Percentiles rank a stretch among this genome's conserved stretches.
phyloP scores from a whole-genome alignment of 2,888 invertebrate species.

The Yponomeuta cagnagella region DNA sequence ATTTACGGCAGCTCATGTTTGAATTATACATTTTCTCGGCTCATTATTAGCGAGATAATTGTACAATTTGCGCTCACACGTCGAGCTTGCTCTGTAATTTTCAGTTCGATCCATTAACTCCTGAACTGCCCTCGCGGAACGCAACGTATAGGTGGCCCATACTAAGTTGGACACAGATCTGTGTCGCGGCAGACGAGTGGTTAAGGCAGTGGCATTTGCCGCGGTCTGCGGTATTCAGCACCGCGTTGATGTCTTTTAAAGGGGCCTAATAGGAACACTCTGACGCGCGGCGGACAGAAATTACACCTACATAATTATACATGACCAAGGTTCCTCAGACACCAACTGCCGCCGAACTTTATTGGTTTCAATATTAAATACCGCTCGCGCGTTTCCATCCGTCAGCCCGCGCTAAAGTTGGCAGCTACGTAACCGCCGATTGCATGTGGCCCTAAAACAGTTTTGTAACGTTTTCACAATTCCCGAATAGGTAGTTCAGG shows the following conservation, averaged over 20 bases:
- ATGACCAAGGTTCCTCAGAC: neutral
- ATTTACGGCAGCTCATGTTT: conserved; percentile 57
- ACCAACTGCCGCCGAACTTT: neutral
- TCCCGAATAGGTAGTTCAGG: conserved; percentile 5
- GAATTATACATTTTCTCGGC: conserved; percentile 46
- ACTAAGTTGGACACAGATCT: too few species aligned
- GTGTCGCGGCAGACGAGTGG: too few species aligned
- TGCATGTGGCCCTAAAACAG: neutral
- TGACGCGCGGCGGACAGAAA: conserved; percentile 1
- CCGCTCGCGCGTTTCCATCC: neutral
- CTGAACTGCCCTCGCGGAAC: too few species aligned
- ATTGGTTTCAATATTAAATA: neutral
- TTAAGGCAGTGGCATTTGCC: neutral
- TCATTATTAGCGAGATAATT: conserved; percentile 21
- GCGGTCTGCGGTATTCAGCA: neutral
- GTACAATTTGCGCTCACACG: conserved; percentile 18
- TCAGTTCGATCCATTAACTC: neutral
- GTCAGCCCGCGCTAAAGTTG: neutral
- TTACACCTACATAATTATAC: neutral
- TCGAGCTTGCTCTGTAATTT: conserved; percentile 4
- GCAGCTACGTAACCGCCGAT: neutral
- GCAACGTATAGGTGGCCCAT: too few species aligned
- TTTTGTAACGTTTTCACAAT: conserved; percentile 12
- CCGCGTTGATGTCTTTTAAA: conserved; percentile 24
- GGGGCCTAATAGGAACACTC: neutral